These are phyloP conservation scores for Amphilophus citrinellus DNA, from an alignment of 2,113 vertebrate species.

Conservation along the genomic window DNA sequence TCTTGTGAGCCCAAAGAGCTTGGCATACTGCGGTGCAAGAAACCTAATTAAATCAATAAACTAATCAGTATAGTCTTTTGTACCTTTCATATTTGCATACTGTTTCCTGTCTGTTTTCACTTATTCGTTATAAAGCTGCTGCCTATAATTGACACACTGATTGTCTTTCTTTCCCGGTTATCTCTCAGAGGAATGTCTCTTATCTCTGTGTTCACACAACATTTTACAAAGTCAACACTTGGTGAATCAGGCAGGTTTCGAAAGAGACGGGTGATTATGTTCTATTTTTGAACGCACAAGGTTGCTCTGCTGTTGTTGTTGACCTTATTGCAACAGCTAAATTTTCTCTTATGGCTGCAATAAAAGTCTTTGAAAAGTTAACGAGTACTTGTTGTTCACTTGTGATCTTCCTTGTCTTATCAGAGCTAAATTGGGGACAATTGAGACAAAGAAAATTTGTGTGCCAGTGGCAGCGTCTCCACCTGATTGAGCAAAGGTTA, in stretches of 20 bases:
- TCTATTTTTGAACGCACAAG: conserved; percentile 31
- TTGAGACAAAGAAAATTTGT: conserved; percentile 37
- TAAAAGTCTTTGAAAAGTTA: conserved; percentile 42
- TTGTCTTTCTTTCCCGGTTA: conserved; percentile 33
- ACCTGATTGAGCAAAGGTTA: conserved; percentile 62
- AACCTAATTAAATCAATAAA: conserved; percentile 8
- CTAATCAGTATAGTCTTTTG: background rate
- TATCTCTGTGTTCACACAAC: conserved; percentile 57
- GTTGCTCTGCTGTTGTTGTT: conserved; percentile 26
- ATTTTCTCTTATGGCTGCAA: conserved; percentile 28
- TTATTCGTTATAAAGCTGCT: background rate
- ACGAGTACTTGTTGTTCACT: background rate
- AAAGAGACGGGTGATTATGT: accelerated
- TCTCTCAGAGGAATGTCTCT: conserved; percentile 65
- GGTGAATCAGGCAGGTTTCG: background rate
- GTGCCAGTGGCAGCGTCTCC: conserved; percentile 7
- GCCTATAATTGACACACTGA: conserved; percentile 11
- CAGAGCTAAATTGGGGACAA: conserved; percentile 39
- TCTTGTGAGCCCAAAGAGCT: background rate
- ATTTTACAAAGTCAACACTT: conserved; percentile 17
- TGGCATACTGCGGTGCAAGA: background rate
- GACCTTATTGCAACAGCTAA: conserved; percentile 1
- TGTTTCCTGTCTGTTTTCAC: background rate
- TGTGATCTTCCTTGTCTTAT: conserved; percentile 57
- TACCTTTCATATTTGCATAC: background rate